Percentiles rank a stretch among this genome's conserved stretches.
phyloP scores from a whole-genome alignment of 2,888 invertebrate genomes.

The Drosophila niveifrons region DNA sequence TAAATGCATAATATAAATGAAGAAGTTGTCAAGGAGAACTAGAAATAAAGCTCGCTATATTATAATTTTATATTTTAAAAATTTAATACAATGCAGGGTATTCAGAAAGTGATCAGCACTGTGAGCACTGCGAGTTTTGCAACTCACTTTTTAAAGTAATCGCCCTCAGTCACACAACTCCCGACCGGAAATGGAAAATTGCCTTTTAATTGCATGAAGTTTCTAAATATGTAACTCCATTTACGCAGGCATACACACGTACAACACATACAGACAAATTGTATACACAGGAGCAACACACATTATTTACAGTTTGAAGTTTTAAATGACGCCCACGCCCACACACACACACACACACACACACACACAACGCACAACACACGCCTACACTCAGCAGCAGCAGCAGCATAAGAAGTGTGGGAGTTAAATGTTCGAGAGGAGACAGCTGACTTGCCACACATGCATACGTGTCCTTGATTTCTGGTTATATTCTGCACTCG shows the following conservation, averaged over 20 bases:
- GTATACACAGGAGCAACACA: conserved; percentile 4
- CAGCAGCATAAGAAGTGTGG: not conserved
- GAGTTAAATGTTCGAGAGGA: not conserved
- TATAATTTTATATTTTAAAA: not conserved
- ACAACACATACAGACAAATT: not conserved
- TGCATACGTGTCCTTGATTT: conserved; percentile 59
- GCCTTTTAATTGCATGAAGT: conserved; percentile 71
- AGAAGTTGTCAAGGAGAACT: too few relatives aligned
- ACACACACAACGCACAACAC: conserved; percentile 3
- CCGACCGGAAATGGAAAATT: conserved; percentile 61
- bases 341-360: conserved; percentile 18
- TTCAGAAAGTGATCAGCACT: not conserved
- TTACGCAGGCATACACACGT: conserved; percentile 3
- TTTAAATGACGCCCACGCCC: conserved; percentile 39
- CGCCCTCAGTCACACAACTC: conserved; percentile 51
- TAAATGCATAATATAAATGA: too few relatives aligned
- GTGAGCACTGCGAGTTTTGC: too few relatives aligned
- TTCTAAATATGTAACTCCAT: conserved; percentile 29
- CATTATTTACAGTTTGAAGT: conserved; percentile 67
- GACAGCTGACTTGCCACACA: conserved; percentile 34
- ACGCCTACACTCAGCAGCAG: conserved; percentile 10
- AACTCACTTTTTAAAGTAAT: conserved; percentile 48
- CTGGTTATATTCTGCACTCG: conserved; percentile 43
- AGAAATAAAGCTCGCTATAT: too few relatives aligned
- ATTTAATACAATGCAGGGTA: conserved; percentile 11